Conservation (phyloP, 2,797 vertebrate species). For the Brotula barbata region DNA sequence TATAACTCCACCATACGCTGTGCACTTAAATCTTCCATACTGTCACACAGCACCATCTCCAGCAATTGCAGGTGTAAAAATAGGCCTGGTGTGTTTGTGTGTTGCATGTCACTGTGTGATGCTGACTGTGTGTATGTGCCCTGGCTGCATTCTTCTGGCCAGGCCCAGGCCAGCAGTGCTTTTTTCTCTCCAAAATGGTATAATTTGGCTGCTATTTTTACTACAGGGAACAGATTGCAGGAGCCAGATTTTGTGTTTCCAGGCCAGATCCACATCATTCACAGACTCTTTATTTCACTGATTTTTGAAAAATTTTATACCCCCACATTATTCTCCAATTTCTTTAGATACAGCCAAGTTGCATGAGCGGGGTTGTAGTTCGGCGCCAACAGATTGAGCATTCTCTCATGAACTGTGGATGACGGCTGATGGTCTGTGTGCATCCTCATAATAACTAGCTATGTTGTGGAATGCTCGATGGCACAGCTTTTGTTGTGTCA, state of each 20-base stretch:
- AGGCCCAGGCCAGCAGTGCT: constrained; percentile 64
- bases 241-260: constrained; percentile 53
- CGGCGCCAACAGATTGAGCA: too few relatives aligned
- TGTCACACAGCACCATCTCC: constrained; percentile 31
- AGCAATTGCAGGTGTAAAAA: constrained; percentile 50
- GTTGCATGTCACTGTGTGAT: constrained; percentile 58
- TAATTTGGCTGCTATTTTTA: constrained; percentile 84
- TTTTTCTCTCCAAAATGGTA: constrained; percentile 74
- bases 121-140: constrained; percentile 59
- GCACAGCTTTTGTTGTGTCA: constrained; percentile 10
- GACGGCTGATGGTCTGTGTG: not conserved
- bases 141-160: constrained; percentile 71
- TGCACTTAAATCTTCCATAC: constrained; percentile 12
- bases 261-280: constrained; percentile 49
- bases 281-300: constrained; percentile 39
- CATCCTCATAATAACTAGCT: not conserved
- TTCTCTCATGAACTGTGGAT: not conserved
- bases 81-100: constrained; percentile 34
- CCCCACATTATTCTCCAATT: constrained; percentile 20
- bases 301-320: constrained; percentile 39
- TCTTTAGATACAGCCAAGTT: constrained; percentile 17
- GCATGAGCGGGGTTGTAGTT: not conserved
- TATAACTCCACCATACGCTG: constrained; percentile 29
- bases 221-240: constrained; percentile 65
- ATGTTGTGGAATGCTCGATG: constrained; percentile 9